A percentile compares a stretch with the other conserved stretches of the same genome.
phyloP scores from a whole-genome alignment of 2,113 vertebrate species.

The Pluvianellus socialis region DNA sequence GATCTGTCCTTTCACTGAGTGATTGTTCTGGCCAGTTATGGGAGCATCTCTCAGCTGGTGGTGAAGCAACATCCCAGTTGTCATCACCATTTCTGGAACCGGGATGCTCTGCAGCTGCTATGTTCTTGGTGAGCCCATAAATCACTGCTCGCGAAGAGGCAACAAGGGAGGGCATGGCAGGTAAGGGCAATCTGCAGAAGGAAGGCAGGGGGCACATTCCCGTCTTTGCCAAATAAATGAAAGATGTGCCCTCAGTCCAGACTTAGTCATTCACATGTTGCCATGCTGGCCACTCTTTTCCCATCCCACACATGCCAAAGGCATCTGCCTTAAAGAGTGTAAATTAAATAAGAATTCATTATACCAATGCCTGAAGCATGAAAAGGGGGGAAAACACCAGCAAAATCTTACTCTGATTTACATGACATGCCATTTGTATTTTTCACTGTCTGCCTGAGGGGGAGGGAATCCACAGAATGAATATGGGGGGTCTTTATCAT shows the following conservation, averaged over 20 bases:
- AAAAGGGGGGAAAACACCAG: neutral
- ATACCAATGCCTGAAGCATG: neutral
- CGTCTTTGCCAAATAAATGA: neutral
- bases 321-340: neutral
- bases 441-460: neutral
- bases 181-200: neutral
- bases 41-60: neutral
- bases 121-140: neutral
- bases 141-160: neutral
- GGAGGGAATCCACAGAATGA: neutral
- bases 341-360: conserved; percentile 1
- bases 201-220: neutral
- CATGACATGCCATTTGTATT: neutral
- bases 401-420: conserved; percentile 4
- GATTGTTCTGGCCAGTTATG: neutral
- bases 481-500: neutral
- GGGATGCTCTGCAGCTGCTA: neutral
- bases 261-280: neutral
- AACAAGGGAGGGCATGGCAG: neutral
- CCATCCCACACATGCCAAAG: neutral
- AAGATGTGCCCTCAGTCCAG: neutral
- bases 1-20: neutral
- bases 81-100: neutral
- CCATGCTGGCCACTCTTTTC: neutral
- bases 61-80: neutral